Evolutionary conservation across 2,113 vertebrate species (phyloP), one percentile per base, ranked within the genome.

Genomic region (Syrrhaptes paradoxus): DNA sequence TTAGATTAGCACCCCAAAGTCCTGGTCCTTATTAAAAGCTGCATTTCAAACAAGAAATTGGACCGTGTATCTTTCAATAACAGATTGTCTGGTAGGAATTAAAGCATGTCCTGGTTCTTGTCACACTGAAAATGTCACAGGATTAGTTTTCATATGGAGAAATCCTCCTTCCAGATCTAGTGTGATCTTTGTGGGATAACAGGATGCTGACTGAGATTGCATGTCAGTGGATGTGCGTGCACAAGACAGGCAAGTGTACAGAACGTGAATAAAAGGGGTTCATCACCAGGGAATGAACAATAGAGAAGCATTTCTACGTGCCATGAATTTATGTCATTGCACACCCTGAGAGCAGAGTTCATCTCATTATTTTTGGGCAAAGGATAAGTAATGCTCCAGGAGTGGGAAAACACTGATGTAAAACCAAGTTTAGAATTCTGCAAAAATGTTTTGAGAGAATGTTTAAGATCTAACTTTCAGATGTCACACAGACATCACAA

Each of bases 91-190:
- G 95, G 87, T 94, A 90, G 93, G 59, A 94, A 95, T 96, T 94
- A 80, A 51, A 67, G 55, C 61, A 43, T 41, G 68, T 67, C 87
- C 95, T 96, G 95, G 34, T 94, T 94, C 76, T 91, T 93, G 85
- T 97, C 95, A 97, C 68, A 61, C 21, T 80, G 72, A 78, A 95
- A 97, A 96, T 96, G 85, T 88, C 92, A 95, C 67, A 83, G 59
- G 43, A 71, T 96, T 86, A 86, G 43, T 48, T 93, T 88, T 72
- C 1, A 1, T 49, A 31, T 61, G 13, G 18, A 86, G 68, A 91
- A 71, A 86, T 84, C 48, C 34, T 89, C 48, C 48, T 81, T 95
- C 32, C 52, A 83, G 24, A 25, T 75, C 72, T 87, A 90, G 10
- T 38, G 24, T 86, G 92, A 91, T 93, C 63, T 74, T 36, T 88